Evolutionary conservation across 2,888 invertebrate species (phyloP).

Genomic region (Nysson spinosus): DNA sequence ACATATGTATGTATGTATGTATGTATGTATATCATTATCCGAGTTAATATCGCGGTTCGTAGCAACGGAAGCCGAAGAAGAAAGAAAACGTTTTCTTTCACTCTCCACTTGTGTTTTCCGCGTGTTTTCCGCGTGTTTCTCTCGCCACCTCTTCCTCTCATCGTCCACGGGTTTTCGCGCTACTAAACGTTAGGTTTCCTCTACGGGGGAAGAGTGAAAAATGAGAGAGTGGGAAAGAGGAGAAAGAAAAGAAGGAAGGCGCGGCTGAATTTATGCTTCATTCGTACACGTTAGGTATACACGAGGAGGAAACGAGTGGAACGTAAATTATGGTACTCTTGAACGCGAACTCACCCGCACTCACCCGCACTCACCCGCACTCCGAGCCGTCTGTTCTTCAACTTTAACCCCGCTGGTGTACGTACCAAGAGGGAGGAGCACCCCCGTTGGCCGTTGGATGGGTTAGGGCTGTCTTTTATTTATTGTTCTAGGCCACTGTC

Average conservation of each 20-base stretch:
- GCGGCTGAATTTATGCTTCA: slow-evolving; percentile 70
- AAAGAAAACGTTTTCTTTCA: slow-evolving; percentile 23
- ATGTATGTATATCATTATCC: slow-evolving; percentile 2
- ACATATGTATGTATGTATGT: too few species aligned
- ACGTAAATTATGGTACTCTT: slow-evolving; percentile 70
- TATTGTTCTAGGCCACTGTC: slow-evolving; percentile 55
- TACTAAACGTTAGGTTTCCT: slow-evolving; percentile 62
- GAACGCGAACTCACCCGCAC: slow-evolving; percentile 55
- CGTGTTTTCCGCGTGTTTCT: neutral
- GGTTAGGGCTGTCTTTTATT: slow-evolving; percentile 58
- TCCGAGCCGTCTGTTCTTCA: slow-evolving; percentile 21
- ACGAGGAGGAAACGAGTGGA: slow-evolving; percentile 65
- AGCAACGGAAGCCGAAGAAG: neutral
- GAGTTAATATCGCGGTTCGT: slow-evolving; percentile 5
- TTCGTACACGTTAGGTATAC: slow-evolving; percentile 67
- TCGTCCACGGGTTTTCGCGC: slow-evolving; percentile 49
- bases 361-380: slow-evolving; percentile 48
- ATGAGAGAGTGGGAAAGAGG: slow-evolving; percentile 5
- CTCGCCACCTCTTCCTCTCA: neutral
- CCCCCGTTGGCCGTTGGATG: neutral
- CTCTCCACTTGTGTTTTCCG: slow-evolving; percentile 2
- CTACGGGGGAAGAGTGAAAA: slow-evolving; percentile 6
- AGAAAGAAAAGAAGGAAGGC: slow-evolving; percentile 37
- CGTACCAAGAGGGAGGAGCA: slow-evolving; percentile 16
- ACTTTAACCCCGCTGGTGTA: slow-evolving; percentile 24